These are phyloP conservation scores for Yoshiicerus persimilis DNA, from an alignment of 1,140 invertebrate genomes.

Conservation along the genomic window DNA sequence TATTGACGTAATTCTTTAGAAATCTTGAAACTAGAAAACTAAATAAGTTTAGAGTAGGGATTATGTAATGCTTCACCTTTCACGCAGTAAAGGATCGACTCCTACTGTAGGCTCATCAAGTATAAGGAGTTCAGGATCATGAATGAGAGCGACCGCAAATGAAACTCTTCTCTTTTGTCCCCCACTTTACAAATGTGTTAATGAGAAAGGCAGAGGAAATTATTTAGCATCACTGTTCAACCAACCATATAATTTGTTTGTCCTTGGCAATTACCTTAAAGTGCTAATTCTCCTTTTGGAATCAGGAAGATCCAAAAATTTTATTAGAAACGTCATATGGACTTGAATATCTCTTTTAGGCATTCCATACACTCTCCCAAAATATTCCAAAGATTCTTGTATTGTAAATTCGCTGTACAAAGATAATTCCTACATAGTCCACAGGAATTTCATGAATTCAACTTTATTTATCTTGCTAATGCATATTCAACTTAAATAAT, in stretches of 20 bases:
- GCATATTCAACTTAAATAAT: background rate
- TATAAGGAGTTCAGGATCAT: conserved; percentile 83
- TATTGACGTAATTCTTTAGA: no score
- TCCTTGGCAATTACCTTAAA: conserved; percentile 19
- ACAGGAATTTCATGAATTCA: background rate
- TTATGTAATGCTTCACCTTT: conserved; percentile 56
- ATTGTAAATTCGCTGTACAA: conserved; percentile 40
- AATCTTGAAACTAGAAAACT: no score
- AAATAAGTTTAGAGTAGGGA: no score
- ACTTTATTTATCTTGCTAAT: background rate
- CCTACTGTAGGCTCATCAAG: conserved; percentile 76
- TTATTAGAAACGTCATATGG: conserved; percentile 31
- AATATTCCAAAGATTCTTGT: conserved; percentile 34
- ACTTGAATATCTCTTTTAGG: background rate
- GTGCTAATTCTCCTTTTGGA: conserved; percentile 2
- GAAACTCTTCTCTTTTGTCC: conserved; percentile 86
- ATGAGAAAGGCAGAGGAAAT: background rate
- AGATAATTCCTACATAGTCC: conserved; percentile 17
- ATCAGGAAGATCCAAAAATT: conserved; percentile 39
- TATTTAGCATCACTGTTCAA: no score
- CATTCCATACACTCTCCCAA: conserved; percentile 30
- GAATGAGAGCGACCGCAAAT: conserved; percentile 80
- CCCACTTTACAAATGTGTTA: conserved; percentile 63
- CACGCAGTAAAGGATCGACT: conserved; percentile 27
- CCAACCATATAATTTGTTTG: background rate